Percentiles rank a stretch among this genome's conserved stretches.
phyloP scores from a whole-genome alignment of 53 echinoderm and acorn worm species.

The Actinopyga echinites region DNA sequence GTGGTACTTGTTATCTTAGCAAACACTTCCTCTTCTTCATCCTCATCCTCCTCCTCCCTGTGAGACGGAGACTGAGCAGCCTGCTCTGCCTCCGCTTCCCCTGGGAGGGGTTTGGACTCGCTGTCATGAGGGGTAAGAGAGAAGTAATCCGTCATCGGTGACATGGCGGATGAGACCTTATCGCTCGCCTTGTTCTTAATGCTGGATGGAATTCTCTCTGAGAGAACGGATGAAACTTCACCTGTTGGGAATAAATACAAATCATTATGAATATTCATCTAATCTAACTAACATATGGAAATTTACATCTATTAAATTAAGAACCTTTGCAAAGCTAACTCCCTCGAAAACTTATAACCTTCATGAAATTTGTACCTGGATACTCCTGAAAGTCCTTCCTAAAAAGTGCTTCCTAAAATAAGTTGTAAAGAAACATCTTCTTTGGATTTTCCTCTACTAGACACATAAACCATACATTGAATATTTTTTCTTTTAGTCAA shows the following conservation, averaged over 20 bases:
- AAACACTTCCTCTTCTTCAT: conserved; percentile 69
- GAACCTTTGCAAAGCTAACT: too few relatives aligned
- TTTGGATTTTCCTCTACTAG: too few relatives aligned
- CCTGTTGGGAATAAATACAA: conserved; percentile 34
- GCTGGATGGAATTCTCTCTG: conserved; percentile 41
- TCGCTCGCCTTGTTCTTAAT: conserved; percentile 68
- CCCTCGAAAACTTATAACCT: too few relatives aligned
- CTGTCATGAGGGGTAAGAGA: conserved; percentile 63
- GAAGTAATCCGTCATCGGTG: conserved; percentile 97
- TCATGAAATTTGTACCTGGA: too few relatives aligned
- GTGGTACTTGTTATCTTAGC: conserved; percentile 94
- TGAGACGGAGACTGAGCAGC: conserved; percentile 4
- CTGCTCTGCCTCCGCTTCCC: conserved; percentile 43
- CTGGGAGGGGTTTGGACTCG: conserved; percentile 36
- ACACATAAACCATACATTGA: too few relatives aligned
- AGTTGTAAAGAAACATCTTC: too few relatives aligned
- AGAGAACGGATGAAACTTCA: conserved; percentile 34
- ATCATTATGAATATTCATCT: too few relatives aligned
- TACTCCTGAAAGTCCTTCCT: too few relatives aligned
- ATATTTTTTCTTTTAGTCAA: too few relatives aligned
- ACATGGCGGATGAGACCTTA: conserved; percentile 90
- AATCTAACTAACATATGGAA: too few relatives aligned
- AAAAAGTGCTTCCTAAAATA: too few relatives aligned
- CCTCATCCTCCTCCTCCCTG: conserved; percentile 48
- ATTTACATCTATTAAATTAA: too few relatives aligned